Evolutionary conservation across 2,888 invertebrate genomes (phyloP).

Genomic region (Xylocampa areola): DNA sequence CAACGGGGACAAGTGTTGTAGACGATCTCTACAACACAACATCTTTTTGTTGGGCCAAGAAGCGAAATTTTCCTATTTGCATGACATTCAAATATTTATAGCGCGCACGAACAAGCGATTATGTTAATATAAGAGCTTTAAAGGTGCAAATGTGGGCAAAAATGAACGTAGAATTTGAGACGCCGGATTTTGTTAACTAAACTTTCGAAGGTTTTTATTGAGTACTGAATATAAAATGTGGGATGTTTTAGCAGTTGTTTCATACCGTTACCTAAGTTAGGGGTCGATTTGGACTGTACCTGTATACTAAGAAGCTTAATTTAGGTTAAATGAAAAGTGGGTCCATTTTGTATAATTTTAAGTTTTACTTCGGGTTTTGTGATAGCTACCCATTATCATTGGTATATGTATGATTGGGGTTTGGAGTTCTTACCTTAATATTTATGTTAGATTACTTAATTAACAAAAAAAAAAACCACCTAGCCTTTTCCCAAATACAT

Average conservation of each 20-base stretch:
- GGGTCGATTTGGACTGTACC: background rate
- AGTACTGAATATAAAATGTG: too few species aligned
- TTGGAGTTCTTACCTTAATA: too few species aligned
- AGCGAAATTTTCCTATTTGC: constrained; percentile 56
- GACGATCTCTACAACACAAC: constrained; percentile 62
- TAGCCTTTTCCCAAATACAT: too few species aligned
- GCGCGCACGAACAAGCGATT: constrained; percentile 40
- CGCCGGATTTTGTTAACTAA: constrained; percentile 2
- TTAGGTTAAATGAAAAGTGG: constrained; percentile 34
- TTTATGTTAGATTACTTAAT: too few species aligned
- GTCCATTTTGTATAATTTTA: constrained; percentile 14
- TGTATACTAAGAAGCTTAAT: constrained; percentile 15
- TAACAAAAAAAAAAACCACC: too few species aligned
- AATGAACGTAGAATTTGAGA: constrained; percentile 2
- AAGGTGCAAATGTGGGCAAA: constrained; percentile 23
- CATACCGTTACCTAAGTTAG: too few species aligned
- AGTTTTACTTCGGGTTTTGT: background rate
- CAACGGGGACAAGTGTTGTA: constrained; percentile 70
- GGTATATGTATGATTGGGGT: too few species aligned
- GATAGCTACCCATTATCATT: too few species aligned
- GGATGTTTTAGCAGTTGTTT: too few species aligned
- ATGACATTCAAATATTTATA: constrained; percentile 59
- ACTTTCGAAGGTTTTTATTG: too few species aligned
- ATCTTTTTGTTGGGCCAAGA: constrained; percentile 58
- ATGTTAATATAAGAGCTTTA: constrained; percentile 32